phyloP scores from a whole-genome alignment of 37 sponge, comb jelly and placozoan species.

The Amphimedon queenslandica region DNA sequence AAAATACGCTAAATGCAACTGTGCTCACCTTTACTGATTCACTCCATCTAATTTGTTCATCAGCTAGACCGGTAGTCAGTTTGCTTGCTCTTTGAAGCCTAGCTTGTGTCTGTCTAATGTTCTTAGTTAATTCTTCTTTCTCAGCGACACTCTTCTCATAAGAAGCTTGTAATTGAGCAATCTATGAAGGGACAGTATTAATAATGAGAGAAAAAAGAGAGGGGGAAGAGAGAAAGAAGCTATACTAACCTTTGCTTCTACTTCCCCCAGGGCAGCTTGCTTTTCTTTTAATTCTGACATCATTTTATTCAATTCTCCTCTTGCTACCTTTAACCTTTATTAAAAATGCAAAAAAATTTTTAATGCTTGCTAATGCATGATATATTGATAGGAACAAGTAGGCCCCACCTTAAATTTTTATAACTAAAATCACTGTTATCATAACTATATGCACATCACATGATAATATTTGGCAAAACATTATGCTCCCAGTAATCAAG shows the following conservation, averaged over 20 bases:
- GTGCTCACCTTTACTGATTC: constrained; percentile 78
- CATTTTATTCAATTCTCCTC: constrained; percentile 76
- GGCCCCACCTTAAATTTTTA: not conserved
- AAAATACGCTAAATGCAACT: not conserved
- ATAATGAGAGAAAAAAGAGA: not conserved
- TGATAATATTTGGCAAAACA: too few species aligned
- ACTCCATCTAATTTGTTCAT: constrained; percentile 95
- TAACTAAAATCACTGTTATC: too few species aligned
- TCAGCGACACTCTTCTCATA: constrained; percentile 82
- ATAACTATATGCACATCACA: too few species aligned
- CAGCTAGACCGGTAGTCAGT: constrained; percentile 93
- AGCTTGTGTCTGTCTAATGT: constrained; percentile 82
- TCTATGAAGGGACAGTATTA: constrained; percentile 19
- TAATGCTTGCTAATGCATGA: not conserved
- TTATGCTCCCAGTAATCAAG: too few species aligned
- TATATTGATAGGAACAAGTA: not conserved
- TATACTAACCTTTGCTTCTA: constrained; percentile 77
- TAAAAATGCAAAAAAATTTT: not conserved
- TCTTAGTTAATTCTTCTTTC: constrained; percentile 84
- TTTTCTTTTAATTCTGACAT: constrained; percentile 86
- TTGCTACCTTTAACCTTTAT: constrained; percentile 73
- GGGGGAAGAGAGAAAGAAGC: not conserved
- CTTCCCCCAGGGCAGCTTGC: constrained; percentile 77
- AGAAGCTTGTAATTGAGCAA: constrained; percentile 57
- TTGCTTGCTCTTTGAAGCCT: constrained; percentile 88